A percentile compares a stretch with the other conserved stretches of the same genome.
Evolutionary conservation across 2,797 vertebrate genomes (phyloP).

Genomic region (Jordanella pulchra): DNA sequence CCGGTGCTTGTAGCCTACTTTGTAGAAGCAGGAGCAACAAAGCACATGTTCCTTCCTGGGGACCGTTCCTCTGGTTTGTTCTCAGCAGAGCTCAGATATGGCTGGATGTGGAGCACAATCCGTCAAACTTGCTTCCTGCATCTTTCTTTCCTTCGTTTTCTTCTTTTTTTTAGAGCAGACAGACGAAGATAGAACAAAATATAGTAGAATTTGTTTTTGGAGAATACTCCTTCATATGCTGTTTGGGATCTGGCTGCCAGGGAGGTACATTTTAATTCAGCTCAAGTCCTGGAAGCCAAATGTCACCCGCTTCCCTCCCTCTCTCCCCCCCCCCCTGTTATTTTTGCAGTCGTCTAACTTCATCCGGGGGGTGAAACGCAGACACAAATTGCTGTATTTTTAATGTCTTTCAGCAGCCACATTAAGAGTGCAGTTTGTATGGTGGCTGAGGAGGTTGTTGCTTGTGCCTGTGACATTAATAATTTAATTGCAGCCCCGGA

Average conservation of each 20-base stretch:
- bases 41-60: neutral
- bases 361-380: slow-evolving; percentile 67
- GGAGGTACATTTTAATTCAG: slow-evolving; percentile 18
- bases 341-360: slow-evolving; percentile 68
- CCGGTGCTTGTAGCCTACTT: neutral
- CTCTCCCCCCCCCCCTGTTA: slow-evolving; percentile 35
- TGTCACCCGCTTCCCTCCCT: slow-evolving; percentile 25
- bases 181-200: slow-evolving; percentile 8
- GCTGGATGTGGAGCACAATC: neutral
- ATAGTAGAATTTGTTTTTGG: slow-evolving; percentile 38
- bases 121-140: neutral
- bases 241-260: slow-evolving; percentile 60
- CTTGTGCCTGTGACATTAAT: slow-evolving; percentile 69
- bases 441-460: slow-evolving; percentile 11
- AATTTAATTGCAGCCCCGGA: slow-evolving; percentile 76
- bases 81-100: neutral
- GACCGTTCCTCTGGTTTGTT: neutral
- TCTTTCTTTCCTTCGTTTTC: neutral
- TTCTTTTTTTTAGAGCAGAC: slow-evolving; percentile 6
- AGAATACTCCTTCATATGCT: slow-evolving; percentile 47
- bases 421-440: slow-evolving; percentile 65
- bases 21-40: neutral
- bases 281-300: neutral
- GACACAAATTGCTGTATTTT: slow-evolving; percentile 73
- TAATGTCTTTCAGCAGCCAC: slow-evolving; percentile 72